Base-by-base conservation (phyloP, 2,113 vertebrate species). In the Prunella fulvescens region DNA sequence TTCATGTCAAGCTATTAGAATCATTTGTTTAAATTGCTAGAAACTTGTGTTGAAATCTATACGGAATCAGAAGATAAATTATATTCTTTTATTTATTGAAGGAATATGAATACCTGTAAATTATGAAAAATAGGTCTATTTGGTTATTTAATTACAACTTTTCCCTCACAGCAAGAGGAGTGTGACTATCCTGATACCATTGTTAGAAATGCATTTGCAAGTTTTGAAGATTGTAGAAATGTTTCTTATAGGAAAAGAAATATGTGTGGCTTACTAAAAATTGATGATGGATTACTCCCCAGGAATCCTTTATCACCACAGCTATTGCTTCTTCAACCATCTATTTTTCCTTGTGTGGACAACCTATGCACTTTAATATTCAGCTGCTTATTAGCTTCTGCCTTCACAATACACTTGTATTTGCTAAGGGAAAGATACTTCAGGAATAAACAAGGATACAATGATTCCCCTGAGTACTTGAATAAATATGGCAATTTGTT, bases 21-120 rank as follows among this genome's bases (percentile, higher is more conserved):
- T 83, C 2, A 51, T 88, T 90, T 92, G 92, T 93, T 93, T 94
- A 85, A 91, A 83, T 47, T 44, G 40, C 11, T 91, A 80, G 56
- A 81, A 79, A 83, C 20, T 83, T 94, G 31, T 87, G 77, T 95
- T 29, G 23, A 92, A 82, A 83, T 28, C 82, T 96, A 86, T 71
- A 90, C 33, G 92, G 60, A 86, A 95, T 77, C 37, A 80, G 91
- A 96, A 92, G 24, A 69, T 72, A 93, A 76, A 62, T 16, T 81
- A 80, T 92, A 81, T 91, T 90, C 45, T 96, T 95, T 95, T 96
- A 96, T 96, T 93, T 94, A 96, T 94, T 96, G 91, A 94, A 79
- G 79, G 67, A 96, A 83, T 77, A 88, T 50, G 35, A 91, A 86
- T 91, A 82, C 44, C 35, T 96, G 85, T 95, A 96, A 66, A 83